Evolutionary conservation across 2,888 invertebrate species (phyloP).

Genomic region (Camptogramma bilineatum): DNA sequence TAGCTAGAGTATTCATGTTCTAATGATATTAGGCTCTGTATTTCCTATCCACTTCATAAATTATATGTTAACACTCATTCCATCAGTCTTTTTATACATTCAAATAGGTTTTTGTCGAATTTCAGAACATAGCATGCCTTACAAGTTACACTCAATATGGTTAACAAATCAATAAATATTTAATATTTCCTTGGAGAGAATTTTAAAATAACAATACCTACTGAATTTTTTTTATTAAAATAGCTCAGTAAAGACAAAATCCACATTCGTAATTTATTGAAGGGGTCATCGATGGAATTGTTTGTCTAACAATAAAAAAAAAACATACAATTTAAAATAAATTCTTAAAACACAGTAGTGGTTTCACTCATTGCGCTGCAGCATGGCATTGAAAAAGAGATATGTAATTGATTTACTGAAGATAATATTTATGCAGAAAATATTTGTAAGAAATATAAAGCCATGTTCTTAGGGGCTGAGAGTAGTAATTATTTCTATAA

Average conservation of each 20-base stretch:
- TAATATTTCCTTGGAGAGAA: no score
- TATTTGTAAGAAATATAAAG: background rate
- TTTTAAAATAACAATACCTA: no score
- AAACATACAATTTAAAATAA: no score
- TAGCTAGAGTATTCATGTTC: constrained; percentile 20
- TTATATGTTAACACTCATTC: constrained; percentile 50
- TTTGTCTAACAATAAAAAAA: no score
- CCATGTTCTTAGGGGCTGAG: background rate
- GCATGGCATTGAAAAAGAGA: background rate
- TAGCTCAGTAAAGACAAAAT: no score
- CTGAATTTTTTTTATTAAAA: no score
- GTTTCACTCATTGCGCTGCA: background rate
- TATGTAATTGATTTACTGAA: background rate
- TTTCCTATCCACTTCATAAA: constrained; percentile 49
- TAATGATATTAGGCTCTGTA: constrained; percentile 48
- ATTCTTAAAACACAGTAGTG: background rate
- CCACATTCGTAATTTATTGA: no score
- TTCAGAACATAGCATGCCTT: background rate
- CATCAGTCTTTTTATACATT: constrained; percentile 70
- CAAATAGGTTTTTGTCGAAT: constrained; percentile 42
- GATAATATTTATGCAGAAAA: background rate
- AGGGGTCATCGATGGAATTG: no score
- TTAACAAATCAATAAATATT: no score
- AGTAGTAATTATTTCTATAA: constrained; percentile 3
- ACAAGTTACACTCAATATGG: background rate